phyloP scores from a whole-genome alignment of 2,113 vertebrate genomes.

The Oryzias javanicus region DNA sequence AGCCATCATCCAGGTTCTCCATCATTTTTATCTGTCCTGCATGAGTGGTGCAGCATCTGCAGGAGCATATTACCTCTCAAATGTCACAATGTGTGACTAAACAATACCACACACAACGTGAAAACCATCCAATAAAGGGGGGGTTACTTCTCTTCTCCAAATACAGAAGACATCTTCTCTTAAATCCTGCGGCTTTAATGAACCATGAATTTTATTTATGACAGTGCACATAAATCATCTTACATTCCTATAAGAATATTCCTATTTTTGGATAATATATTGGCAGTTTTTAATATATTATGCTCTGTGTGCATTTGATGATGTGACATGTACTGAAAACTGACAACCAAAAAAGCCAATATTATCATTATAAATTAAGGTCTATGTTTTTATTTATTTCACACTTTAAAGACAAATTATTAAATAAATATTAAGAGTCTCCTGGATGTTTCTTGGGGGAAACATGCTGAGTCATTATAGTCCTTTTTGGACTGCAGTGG shows the following conservation, averaged over 20 bases:
- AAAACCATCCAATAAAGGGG: slow-evolving; percentile 20
- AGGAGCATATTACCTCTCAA: slow-evolving; percentile 46
- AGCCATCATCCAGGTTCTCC: slow-evolving; percentile 43
- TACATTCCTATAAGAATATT: slow-evolving; percentile 10
- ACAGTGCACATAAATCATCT: background rate
- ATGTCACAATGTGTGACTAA: slow-evolving; percentile 45
- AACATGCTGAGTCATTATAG: too few relatives aligned
- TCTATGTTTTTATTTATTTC: too few relatives aligned
- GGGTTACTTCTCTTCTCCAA: slow-evolving; percentile 2
- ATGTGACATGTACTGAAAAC: too few relatives aligned
- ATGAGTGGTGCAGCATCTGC: slow-evolving; percentile 43
- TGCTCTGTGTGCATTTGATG: too few relatives aligned
- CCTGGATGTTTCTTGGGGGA: too few relatives aligned
- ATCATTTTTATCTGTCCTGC: slow-evolving; percentile 58
- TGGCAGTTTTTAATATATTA: too few relatives aligned
- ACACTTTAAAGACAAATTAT: too few relatives aligned
- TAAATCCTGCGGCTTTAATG: background rate
- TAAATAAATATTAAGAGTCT: too few relatives aligned
- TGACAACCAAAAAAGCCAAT: too few relatives aligned
- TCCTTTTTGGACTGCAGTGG: too few relatives aligned
- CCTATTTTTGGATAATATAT: background rate
- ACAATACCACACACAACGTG: slow-evolving; percentile 38
- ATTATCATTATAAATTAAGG: too few relatives aligned
- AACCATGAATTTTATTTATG: background rate
- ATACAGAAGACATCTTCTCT: slow-evolving; percentile 5